Evolutionary conservation across 2,888 invertebrate genomes (phyloP).

Genomic region (Deilephila elpenor): DNA sequence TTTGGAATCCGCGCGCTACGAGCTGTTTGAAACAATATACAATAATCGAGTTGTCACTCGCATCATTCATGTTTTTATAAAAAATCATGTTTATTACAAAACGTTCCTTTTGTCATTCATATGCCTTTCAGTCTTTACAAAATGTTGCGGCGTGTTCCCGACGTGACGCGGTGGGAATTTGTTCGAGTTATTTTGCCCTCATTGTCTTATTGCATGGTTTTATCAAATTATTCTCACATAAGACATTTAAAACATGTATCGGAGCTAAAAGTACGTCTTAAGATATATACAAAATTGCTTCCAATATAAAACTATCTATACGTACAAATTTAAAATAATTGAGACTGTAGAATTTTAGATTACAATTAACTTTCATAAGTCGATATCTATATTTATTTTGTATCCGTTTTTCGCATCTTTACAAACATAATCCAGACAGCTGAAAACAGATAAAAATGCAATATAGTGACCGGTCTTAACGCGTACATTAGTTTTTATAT

Average conservation of each 20-base stretch:
- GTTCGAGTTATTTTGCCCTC: neutral
- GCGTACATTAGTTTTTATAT: too few species aligned
- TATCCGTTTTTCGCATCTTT: neutral
- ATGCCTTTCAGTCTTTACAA: conserved; percentile 70
- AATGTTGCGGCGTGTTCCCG: conserved; percentile 39
- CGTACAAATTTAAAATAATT: conserved; percentile 2
- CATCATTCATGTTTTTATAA: conserved; percentile 53
- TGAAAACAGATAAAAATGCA: neutral
- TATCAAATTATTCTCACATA: neutral
- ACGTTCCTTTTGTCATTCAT: conserved; percentile 31
- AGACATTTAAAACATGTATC: neutral
- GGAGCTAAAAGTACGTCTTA: neutral
- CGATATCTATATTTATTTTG: neutral
- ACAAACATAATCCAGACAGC: neutral
- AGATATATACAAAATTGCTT: neutral
- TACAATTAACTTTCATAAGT: neutral
- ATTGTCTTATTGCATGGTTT: neutral
- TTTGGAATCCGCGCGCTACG: neutral
- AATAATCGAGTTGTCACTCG: conserved; percentile 42
- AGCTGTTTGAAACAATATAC: conserved; percentile 38
- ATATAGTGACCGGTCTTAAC: too few species aligned
- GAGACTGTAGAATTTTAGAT: neutral
- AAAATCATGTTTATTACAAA: conserved; percentile 50
- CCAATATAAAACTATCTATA: neutral
- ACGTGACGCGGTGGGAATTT: neutral